Evolutionary conservation across 2,113 vertebrate species (phyloP), one percentile per base, ranked within the genome.

Genomic region (Panurus biarmicus): DNA sequence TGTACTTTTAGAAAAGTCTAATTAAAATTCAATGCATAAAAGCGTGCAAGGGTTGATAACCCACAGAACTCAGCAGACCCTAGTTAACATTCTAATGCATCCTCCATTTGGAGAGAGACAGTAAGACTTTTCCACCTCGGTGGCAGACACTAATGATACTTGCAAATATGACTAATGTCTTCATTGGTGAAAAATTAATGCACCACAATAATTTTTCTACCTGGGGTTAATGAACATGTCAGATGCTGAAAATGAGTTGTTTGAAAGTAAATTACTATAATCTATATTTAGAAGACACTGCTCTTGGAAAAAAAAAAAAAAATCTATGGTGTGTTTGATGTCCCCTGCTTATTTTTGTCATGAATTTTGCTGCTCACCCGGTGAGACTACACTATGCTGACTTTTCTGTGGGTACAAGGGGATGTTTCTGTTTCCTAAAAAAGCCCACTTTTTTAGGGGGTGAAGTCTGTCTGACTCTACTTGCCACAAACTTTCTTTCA

Each of bases 161-260:
- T 97, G 87, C 97, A 98, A 96, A 98, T 98, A 98, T 99, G 98
- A 99, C 97, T 98, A 99, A 99, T 99, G 98, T 98, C 98, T 98
- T 98, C 98, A 98, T 97, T 98, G 98, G 98, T 98, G 97, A 98
- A 98, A 98, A 98, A 99, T 98, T 98, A 98, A 99, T 98, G 98
- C 95, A 96, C 97, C 97, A 97, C 97, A 98, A 98, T 98, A 98
- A 98, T 98, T 98, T 98, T 98, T 98, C 97, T 97, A 98, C 97
- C 98, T 97, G 96, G 97, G 98, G 98, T 99, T 99, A 99, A 99
- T 99, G 98, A 99, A 98, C 97, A 98, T 98, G 98, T 98, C 98
- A 99, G 98, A 98, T 98, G 97, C 97, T 98, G 98, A 99, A 98
- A 99, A 99, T 98, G 95, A 99, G 98, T 98, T 99, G 98, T 98